Evolutionary conservation across 2,888 invertebrate genomes (phyloP), one percentile per base, ranked within the genome.

Genomic region (Drosophila barbarae): DNA sequence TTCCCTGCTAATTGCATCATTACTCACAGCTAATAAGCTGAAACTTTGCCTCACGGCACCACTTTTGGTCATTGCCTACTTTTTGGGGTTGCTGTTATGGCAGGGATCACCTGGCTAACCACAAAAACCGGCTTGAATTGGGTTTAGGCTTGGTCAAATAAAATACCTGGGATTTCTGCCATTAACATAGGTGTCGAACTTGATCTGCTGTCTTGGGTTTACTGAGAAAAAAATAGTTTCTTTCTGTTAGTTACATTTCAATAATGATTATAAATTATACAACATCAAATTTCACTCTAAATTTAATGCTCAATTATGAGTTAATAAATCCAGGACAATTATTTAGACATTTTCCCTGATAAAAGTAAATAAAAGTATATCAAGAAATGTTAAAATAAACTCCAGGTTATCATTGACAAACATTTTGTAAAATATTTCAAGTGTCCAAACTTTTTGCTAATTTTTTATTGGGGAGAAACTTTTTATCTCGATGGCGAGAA

Each of bases 11-110:
- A 84, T 77, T 84, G 77, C 66, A 46, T 65, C 72, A 77, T 69
- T 74, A 70, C 74, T 72, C 64, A 54, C 74, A 67, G 77, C 84
- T 72, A 80, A 77, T 79, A 80, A 74, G 68, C 32, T 53, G 39
- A 50, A 70, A 59, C 54, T 59, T 59, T 54, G 28, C 39, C 60
- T 28, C 60, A 21, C 15, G 55, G 38, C 49, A 38, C 49, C 38
- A 30, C 54, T 50, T 38, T 64, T 47, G 55, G 55, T n/a, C 52
- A 21, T 53, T 49, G 64, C 51, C 64, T 34, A 53, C 41, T 49
- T 54, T 56, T 47, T n/a, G 30, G 61, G 39, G 38, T 18, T 18
- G 21, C 21, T 44, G 10, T 65, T 51, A 51, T 51, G 65, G 36
- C 65, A 15, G 32, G 56, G 53, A 66, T 70, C 49, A 41, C 41